These are phyloP conservation scores for Psophia crepitans DNA, from an alignment of 2,113 vertebrate genomes.

Conservation along the genomic window DNA sequence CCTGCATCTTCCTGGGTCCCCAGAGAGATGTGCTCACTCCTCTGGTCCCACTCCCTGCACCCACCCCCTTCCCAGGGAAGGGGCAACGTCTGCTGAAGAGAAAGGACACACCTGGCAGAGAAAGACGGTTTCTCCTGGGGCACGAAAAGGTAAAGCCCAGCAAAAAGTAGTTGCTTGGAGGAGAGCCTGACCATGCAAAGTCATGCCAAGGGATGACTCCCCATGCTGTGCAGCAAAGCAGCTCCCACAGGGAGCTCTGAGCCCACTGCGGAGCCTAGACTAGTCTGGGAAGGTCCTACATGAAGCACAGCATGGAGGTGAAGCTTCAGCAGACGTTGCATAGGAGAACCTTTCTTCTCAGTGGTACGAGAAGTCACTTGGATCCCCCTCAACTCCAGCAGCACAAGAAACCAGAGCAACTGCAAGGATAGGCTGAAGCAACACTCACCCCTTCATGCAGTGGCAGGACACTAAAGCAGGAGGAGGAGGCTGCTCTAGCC, in stretches of 20 bases:
- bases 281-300: neutral
- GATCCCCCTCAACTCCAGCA: neutral
- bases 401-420: neutral
- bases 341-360: neutral
- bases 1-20: neutral
- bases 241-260: neutral
- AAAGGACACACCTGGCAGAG: neutral
- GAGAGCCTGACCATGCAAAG: neutral
- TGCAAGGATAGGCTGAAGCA: neutral
- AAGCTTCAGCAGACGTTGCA: neutral
- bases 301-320: neutral
- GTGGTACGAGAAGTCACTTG: neutral
- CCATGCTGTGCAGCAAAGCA: accelerated
- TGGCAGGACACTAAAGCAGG: neutral
- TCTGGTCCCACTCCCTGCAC: neutral
- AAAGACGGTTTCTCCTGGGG: neutral
- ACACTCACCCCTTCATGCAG: neutral
- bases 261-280: neutral
- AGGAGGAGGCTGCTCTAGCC: neutral
- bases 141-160: neutral
- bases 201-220: neutral
- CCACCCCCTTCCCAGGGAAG: neutral
- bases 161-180: neutral
- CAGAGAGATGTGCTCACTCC: neutral
- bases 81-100: neutral